A percentile compares a stretch with the other conserved stretches of the same genome.
phyloP scores from a whole-genome alignment of 2,113 vertebrate species.

The Dicerorhinus sumatrensis region DNA sequence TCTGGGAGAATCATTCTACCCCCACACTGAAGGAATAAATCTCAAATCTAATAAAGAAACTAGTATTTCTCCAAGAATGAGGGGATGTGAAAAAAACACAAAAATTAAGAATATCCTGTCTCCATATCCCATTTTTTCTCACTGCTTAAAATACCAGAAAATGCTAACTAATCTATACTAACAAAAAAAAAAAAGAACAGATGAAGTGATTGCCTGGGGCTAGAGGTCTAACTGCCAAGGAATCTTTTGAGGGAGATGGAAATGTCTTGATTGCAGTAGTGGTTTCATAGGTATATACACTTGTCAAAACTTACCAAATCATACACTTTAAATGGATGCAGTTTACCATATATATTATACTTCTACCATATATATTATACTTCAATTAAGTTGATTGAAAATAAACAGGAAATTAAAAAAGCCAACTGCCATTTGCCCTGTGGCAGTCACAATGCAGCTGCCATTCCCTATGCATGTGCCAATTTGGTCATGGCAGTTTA shows the following conservation, averaged over 20 bases:
- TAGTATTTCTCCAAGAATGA: neutral
- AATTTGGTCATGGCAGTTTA: neutral
- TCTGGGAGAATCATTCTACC: neutral
- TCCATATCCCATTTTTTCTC: neutral
- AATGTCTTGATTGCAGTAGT: neutral
- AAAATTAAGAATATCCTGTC: constrained; percentile 4
- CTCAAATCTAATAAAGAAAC: constrained; percentile 24
- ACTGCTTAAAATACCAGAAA: constrained; percentile 35
- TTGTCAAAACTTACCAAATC: constrained; percentile 14
- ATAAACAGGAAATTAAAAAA: neutral
- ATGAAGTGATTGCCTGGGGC: neutral
- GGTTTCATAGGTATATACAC: neutral
- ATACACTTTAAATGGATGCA: neutral
- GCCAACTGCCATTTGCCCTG: neutral
- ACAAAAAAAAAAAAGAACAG: constrained; percentile 8
- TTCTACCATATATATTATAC: neutral
- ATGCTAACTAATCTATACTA: neutral
- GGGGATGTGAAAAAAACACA: neutral
- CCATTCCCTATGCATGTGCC: neutral
- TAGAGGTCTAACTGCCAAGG: neutral
- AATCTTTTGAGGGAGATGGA: neutral
- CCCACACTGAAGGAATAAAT: neutral
- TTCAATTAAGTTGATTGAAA: constrained; percentile 20
- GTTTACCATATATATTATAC: neutral
- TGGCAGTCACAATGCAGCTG: neutral